Percentiles rank a stretch among this genome's conserved stretches.
These are phyloP conservation scores for Hemiscyllium ocellatum DNA, from an alignment of 2,113 vertebrate species.

Conservation along the genomic window DNA sequence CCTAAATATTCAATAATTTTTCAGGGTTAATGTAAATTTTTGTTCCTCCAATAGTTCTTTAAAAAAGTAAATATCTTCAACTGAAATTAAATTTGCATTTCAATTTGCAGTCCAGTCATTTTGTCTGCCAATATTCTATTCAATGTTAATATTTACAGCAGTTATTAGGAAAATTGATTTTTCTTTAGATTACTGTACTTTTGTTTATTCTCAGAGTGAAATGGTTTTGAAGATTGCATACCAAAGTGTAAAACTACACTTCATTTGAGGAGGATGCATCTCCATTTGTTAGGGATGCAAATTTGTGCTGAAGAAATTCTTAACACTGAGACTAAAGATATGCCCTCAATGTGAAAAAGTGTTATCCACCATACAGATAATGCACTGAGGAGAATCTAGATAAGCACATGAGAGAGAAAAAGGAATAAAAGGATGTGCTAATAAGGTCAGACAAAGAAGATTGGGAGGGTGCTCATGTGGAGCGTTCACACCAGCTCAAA, in stretches of 20 bases:
- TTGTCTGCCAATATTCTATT: conserved; percentile 4
- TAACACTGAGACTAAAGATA: neutral
- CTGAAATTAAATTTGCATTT: conserved; percentile 23
- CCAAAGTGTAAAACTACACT: neutral
- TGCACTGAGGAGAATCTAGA: neutral
- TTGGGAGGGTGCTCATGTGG: neutral
- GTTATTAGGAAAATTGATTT: neutral
- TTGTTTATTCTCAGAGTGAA: neutral
- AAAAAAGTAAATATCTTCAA: conserved; percentile 1
- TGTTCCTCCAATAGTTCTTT: neutral
- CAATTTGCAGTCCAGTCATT: neutral
- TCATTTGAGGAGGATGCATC: neutral
- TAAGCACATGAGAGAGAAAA: neutral
- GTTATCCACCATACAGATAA: neutral
- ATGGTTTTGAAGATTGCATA: neutral
- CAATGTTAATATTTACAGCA: conserved; percentile 7
- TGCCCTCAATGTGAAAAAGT: neutral
- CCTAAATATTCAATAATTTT: neutral
- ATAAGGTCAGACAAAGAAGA: neutral
- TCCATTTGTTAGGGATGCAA: neutral
- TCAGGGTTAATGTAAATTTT: neutral
- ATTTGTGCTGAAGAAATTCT: neutral
- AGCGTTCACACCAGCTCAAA: neutral
- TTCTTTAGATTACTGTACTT: conserved; percentile 1
- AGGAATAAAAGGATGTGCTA: neutral